A percentile compares a stretch with the other conserved stretches of the same genome.
Conservation (phyloP, 92 coral and sea anemone species). For the Umimayanthus kanabou region DNA sequence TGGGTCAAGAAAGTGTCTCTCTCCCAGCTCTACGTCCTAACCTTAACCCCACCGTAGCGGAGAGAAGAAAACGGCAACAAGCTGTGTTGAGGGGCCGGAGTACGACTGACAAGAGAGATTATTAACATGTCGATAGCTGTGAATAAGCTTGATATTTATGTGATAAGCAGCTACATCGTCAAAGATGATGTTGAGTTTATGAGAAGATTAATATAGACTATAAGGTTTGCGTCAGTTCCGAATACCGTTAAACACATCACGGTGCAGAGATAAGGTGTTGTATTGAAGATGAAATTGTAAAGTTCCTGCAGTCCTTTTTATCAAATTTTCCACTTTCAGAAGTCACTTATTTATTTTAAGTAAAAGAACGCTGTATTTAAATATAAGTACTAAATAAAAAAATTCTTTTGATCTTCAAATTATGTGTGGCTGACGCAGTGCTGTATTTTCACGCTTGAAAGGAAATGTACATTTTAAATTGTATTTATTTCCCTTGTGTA, state of each 20-base stretch:
- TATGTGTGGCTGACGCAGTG: background rate
- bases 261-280: background rate
- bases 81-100: constrained; percentile 90
- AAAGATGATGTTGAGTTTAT: background rate
- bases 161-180: background rate
- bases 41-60: constrained; percentile 80
- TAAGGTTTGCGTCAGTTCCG: background rate
- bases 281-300: background rate
- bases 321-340: background rate
- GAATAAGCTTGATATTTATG: background rate
- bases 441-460: background rate
- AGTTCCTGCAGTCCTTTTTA: background rate
- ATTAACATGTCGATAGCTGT: constrained; percentile 19
- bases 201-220: background rate
- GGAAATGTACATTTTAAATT: background rate
- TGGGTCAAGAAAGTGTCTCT: constrained; percentile 78
- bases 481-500: background rate
- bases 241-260: background rate
- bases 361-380: constrained; percentile 9
- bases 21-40: constrained; percentile 92
- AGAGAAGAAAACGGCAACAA: constrained; percentile 88
- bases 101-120: constrained; percentile 59
- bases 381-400: background rate
- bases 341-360: constrained; percentile 20
- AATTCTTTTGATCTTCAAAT: background rate